Evolutionary conservation across 2,797 vertebrate species (phyloP), one percentile per base, ranked within the genome.

Genomic region (Crenuchus spilurus): DNA sequence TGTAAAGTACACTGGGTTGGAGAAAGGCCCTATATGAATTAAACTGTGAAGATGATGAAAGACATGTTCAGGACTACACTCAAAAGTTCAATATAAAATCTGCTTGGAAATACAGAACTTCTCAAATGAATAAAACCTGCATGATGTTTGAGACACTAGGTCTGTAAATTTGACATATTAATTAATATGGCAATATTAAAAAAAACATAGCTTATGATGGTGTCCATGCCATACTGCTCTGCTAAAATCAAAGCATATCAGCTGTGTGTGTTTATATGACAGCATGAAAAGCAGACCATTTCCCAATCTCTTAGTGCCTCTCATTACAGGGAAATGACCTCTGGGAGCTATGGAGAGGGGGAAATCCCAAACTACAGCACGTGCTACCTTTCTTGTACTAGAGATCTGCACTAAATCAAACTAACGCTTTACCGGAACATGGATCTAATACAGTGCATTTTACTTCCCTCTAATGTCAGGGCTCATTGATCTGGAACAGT

Each of bases 321-420:
- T 24, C 2, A 2, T 35, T 24, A 49, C 48, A 63, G 26, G 61
- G 44, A 66, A 62, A 57, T 65, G 24, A 70, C 35, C 31, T 39
- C 41, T 4, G 14, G 22, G 33, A 49, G 39, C 14, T 26, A 16
- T 55, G 22, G 10, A 35, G 5, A 1, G 2, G 44, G 73, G 75
- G 31, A 42, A 72, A 67, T 28, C 63, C 68, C 71, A 57, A 24
- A 71, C 48, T 48, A 26, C 16, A 55, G 18, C 49, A 63, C 8
- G 6, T 64, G 52, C 18, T 26, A 26, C n/a, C 16, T 22, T 10
- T 66, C 57, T 14, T 18, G 28, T 24, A 65, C 52, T 46, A 49
- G 11, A 39, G 37, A 46, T 31, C 26, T 9, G n/a, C 20, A 48
- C 42, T 16, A 30, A 51, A 39, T 22, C 22, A 64, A 55, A 33